Base-by-base conservation (phyloP, 2,797 vertebrate genomes). In the Halcyon leucocephala region DNA sequence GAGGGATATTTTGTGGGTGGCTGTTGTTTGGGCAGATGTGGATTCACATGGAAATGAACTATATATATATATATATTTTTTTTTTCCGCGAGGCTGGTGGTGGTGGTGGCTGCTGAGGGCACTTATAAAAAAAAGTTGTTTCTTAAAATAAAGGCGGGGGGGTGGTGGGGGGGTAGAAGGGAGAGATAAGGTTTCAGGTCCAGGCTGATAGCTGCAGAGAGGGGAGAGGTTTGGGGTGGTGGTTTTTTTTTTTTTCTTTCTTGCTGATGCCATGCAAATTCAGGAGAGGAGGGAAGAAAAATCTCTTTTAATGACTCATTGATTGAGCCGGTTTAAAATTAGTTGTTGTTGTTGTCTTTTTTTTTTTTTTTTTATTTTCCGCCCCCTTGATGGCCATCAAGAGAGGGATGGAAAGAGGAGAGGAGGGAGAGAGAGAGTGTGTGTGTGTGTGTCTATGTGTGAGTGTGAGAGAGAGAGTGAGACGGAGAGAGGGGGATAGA, bases 291-390 rank as follows among this genome's bases (percentile, higher is more conserved):
- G 97, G 97, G 97, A 97, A 94, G 89, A 97, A 97, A 97, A 96
- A 93, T 95, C 97, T 97, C 96, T 97, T 97, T 98, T 98, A 98
- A 98, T 98, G 98, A 98, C 97, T 98, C 98, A 98, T 98, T 98
- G 97, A 98, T 98, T 97, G 98, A 98, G 98, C 97, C 94, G 95
- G 96, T 98, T 97, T 98, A 97, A 98, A 98, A 98, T 98, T 97
- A 98, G 97, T 97, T 95, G 97, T 97, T 96, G 96, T 86, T 96
- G 93, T 96, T 20, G 67, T 95, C 16, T 85, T 89, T 69, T 65
- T 96, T 86, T 96, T 67, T 73, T 82, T 74, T 44, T 46, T 78
- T 85, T 93, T 90, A 54, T 96, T 96, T 97, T 97, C 97, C 97
- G 96, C 97, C 97, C 97, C 97, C 97, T 97, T 96, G 95, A 96